Percentiles rank a stretch among this genome's conserved stretches.
Evolutionary conservation across 2,888 invertebrate species (phyloP).

Genomic region (Lymantria dispar): DNA sequence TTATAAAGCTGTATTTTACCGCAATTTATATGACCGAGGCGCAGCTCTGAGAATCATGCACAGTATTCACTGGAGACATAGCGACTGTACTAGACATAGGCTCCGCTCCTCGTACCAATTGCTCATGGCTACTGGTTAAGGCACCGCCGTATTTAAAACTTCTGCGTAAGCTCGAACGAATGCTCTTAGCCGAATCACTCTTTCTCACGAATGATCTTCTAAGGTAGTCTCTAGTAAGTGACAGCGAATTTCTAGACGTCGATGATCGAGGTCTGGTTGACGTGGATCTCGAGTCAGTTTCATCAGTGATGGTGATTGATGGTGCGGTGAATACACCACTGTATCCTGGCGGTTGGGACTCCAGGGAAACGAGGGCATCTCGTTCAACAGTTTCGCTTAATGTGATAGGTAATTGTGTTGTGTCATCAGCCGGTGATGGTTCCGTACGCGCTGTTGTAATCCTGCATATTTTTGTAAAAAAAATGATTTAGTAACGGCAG

Average conservation of each 20-base stretch:
- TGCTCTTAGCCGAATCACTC: constrained; percentile 69
- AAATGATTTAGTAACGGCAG: too few relatives aligned
- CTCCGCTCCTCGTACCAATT: constrained; percentile 82
- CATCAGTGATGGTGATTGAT: constrained; percentile 58
- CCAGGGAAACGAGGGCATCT: constrained; percentile 28
- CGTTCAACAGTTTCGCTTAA: constrained; percentile 69
- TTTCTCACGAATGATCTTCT: constrained; percentile 68
- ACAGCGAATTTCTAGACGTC: constrained; percentile 56
- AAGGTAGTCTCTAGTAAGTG: constrained; percentile 61
- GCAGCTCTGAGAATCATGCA: constrained; percentile 49
- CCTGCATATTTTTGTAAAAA: constrained; percentile 47
- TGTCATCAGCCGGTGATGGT: constrained; percentile 44
- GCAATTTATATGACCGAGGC: constrained; percentile 64
- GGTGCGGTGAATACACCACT: constrained; percentile 49
- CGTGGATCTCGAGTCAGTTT: constrained; percentile 42
- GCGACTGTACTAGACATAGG: constrained; percentile 81
- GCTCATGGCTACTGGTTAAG: constrained; percentile 80
- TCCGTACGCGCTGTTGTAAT: constrained; percentile 61
- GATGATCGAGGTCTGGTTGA: constrained; percentile 41
- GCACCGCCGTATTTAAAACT: constrained; percentile 70
- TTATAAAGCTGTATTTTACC: neutral
- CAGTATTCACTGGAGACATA: constrained; percentile 67
- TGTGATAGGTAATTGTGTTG: constrained; percentile 65
- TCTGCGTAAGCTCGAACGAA: constrained; percentile 66
- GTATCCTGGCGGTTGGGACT: constrained; percentile 50